Base-by-base conservation (phyloP, 2,888 invertebrate genomes). In the Aethes cnicana region DNA sequence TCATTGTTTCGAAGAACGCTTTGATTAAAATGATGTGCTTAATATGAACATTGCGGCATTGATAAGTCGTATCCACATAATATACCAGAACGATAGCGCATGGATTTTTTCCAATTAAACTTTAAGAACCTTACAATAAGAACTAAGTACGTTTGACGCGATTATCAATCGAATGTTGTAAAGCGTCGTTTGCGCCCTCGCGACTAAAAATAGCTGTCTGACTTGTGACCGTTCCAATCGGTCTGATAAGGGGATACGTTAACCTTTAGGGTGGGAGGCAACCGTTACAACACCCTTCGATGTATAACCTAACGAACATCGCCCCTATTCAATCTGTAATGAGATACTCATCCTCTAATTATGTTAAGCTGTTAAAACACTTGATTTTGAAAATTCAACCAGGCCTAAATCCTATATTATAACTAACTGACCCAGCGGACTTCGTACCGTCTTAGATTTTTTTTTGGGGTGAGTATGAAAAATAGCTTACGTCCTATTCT, bases 181-280 rank as follows among this genome's bases (percentile, higher is more conserved):
- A 18, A 30, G 18, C 21, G 17, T 5, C 20, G 23, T 30, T 37
- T 26, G 26, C 42, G 42, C 32, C 44, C 43, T 43, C 32, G 32
- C 20, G 46, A 28, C 46, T 52, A 52, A 52, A 52, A 39, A 52
- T 52, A 52, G 37, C 41, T 35, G 46, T 46, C 52, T 52, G 53
- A 53, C 52, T 53, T 32, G 52, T 55, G 54, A 62, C 59, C 59
- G 67, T 68, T 66, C 50, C 47, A 55, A 67, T 63, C 66, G 59
- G 63, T 68, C 75, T 68, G 76, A 80, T 81, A 78, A 79, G 72
- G 74, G 77, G 76, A 83, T 80, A 68, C 69, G 75, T 84, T 84
- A 82, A 82, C 83, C 80, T 84, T 83, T 81, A 68, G 54, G 39
- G n/a, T 62, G 71, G 76, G 70, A 62, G 64, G 57, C 62, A 56